Base-by-base conservation (phyloP, 2,888 invertebrate species). In the Eumacrocentrus americanus region DNA sequence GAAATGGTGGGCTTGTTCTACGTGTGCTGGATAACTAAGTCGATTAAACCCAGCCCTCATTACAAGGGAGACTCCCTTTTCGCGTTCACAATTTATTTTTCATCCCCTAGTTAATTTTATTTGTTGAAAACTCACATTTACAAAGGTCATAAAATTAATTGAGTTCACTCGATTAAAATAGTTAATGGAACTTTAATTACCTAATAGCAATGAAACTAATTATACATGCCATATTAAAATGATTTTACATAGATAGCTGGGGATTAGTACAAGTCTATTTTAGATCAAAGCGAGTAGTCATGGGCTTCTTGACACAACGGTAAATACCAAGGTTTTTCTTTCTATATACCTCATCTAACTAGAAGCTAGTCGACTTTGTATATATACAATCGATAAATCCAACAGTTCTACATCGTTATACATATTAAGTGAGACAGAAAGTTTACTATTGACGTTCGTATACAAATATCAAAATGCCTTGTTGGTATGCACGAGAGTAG, bases 321-420 rank as follows among this genome's bases (percentile, higher is more conserved):
- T 40, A 42, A 42, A 53, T 44, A 54, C 29, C 53, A 54, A 34
- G 25, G 53, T 11, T 29, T 35, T 7, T 50, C n/a, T 34, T 35
- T 40, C 37, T 40, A 40, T 35, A 25, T n/a, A 51, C n/a, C 20
- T n/a, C n/a, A n/a, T n/a, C n/a, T n/a, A n/a, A n/a, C n/a, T n/a
- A n/a, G n/a, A n/a, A n/a, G n/a, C n/a, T n/a, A n/a, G n/a, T n/a
- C n/a, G n/a, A n/a, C n/a, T n/a, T n/a, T n/a, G n/a, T 14, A 37
- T 23, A 16, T 6, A 52, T 14, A 23, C 12, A 44, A 44, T 44
- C 54, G 18, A 54, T 54, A 46, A 53, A 42, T 42, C 40, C 20
- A 35, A 35, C 23, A 14, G 25, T 25, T 23, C 16, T n/a, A 29
- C 42, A 44, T 40, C 34, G 37, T 40, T 3, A 22, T 22, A 4